Percentiles rank a stretch among this genome's conserved stretches.
Conservation (phyloP, 1,140 invertebrate species). For the Lysiphlebus fabarum region DNA sequence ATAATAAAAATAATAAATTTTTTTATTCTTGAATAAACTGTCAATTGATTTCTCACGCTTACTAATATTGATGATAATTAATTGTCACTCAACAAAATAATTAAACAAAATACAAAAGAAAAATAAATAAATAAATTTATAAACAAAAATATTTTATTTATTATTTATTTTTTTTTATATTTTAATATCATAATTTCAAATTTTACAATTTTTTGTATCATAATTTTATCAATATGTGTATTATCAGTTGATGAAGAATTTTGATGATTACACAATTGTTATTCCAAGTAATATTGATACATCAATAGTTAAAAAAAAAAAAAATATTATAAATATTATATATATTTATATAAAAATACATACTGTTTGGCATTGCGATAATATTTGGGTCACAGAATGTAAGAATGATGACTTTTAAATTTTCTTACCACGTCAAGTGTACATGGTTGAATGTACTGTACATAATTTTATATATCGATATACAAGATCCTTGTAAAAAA, state of each 20-base stretch:
- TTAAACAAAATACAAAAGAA: too few relatives aligned
- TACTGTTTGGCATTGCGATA: slow-evolving; percentile 1
- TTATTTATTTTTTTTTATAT: not conserved
- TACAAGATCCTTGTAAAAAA: too few relatives aligned
- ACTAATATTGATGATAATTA: too few relatives aligned
- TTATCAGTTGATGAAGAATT: not conserved
- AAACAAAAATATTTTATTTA: too few relatives aligned
- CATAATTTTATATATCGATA: not conserved
- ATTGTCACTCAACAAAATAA: too few relatives aligned
- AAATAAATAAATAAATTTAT: not conserved
- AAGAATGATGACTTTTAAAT: slow-evolving; percentile 9
- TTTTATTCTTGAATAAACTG: too few relatives aligned
- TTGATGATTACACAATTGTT: too few relatives aligned
- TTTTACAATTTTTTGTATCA: slow-evolving; percentile 9
- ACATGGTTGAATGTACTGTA: not conserved
- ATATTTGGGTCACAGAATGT: slow-evolving; percentile 16
- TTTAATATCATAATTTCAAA: not conserved
- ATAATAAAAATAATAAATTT: too few relatives aligned
- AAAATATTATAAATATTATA: slow-evolving; percentile 7
- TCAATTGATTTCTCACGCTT: slow-evolving; percentile 12
- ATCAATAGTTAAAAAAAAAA: not conserved
- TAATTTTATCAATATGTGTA: not conserved
- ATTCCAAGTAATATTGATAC: slow-evolving; percentile 4
- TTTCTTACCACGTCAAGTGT: slow-evolving; percentile 11
- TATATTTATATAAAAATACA: slow-evolving; percentile 1